These are phyloP conservation scores for Luffia ferchaultella DNA, from an alignment of 2,888 invertebrate species.

Conservation along the genomic window DNA sequence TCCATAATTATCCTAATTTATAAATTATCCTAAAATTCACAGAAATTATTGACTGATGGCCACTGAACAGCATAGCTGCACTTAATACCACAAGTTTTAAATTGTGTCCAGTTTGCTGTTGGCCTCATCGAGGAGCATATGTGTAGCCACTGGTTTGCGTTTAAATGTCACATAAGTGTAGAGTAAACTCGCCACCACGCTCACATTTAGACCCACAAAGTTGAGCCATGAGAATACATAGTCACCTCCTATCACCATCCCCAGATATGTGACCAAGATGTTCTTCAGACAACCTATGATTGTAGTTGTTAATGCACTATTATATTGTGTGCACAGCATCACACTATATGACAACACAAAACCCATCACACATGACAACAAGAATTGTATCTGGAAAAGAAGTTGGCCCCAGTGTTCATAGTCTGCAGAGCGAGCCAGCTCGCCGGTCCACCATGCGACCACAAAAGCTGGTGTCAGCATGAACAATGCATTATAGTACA, in stretches of 20 bases:
- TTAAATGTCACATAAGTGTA: constrained; percentile 90
- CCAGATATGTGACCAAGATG: constrained; percentile 95
- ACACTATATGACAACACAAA: constrained; percentile 95
- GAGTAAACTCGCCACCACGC: constrained; percentile 84
- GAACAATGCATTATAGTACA: constrained; percentile 92
- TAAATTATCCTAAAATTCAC: neutral
- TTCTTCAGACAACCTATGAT: constrained; percentile 99
- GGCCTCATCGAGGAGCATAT: constrained; percentile 30
- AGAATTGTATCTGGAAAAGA: constrained; percentile 82
- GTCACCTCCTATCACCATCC: constrained; percentile 98
- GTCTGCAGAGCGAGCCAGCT: constrained; percentile 70
- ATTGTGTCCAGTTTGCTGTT: constrained; percentile 46
- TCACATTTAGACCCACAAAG: constrained; percentile 95
- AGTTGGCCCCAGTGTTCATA: constrained; percentile 79
- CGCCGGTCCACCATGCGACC: constrained; percentile 79
- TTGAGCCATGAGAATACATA: constrained; percentile 95
- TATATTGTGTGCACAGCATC: constrained; percentile 93
- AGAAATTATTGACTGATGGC: neutral
- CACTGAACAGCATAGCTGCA: neutral
- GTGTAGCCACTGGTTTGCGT: constrained; percentile 53
- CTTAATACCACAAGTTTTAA: constrained; percentile 23
- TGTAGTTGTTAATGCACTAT: constrained; percentile 98
- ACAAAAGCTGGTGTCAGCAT: constrained; percentile 81
- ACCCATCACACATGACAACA: constrained; percentile 94
- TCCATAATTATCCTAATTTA: neutral